Base-by-base conservation (phyloP, 2,888 invertebrate genomes). In the Agrotis segetum region DNA sequence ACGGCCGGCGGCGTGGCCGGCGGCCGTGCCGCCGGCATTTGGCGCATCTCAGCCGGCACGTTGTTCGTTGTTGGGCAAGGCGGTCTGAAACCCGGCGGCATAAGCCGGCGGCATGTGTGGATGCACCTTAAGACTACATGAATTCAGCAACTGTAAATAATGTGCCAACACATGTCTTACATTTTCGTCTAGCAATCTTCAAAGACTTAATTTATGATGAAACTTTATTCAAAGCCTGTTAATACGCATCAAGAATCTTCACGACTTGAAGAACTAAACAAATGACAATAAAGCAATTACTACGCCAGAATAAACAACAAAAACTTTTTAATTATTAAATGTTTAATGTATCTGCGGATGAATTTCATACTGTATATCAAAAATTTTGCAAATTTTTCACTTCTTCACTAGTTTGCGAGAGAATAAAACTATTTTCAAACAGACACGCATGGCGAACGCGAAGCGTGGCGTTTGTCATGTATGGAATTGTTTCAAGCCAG, bases 241-340 rank as follows among this genome's bases (percentile, higher is more conserved):
- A 64, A 24, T 67, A 65, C 52, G 75, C 59, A 47, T 50, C 49
- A 70, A 81, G 53, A 34, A 56, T 59, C 46, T 69, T 60, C 9
- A 61, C 53, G n/a, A 24, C 21, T 71, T 34, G 16, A 55, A 67
- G 40, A 77, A 67, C 49, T 40, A 52, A 77, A 56, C 67, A 67
- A 71, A 73, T 71, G 61, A 64, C 68, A 69, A 74, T 75, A 67
- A 78, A 56, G 29, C 60, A 76, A 73, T 71, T 75, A 82, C 40
- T 58, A 6, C 17, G 16, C 34, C 56, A 17, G 49, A 73, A 56
- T 61, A 65, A 79, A 59, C 56, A 74, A 73, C 52, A 64, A 62
- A 68, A 72, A 71, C 65, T 74, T 67, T 68, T 14, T 58, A 61
- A 68, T 77, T 63, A 73, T 67, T 69, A 85, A 77, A 58, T 69